Percentiles rank a stretch among this genome's conserved stretches.
Conservation (phyloP, 2,797 vertebrate species). For the Agapornis canus region DNA sequence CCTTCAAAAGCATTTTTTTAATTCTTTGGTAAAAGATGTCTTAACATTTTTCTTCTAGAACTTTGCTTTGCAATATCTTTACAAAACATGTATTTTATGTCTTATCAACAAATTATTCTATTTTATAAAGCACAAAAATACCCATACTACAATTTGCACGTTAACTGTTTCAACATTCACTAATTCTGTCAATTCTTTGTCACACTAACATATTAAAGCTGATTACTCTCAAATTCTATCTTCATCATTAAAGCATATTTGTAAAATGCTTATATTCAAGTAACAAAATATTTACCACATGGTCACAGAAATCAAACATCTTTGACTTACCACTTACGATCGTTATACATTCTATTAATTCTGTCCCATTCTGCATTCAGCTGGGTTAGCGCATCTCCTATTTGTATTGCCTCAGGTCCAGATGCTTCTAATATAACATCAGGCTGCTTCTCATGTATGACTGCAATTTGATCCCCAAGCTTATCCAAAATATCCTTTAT, state of each 20-base stretch:
- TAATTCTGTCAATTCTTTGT: neutral
- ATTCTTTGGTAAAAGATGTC: neutral
- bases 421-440: conserved; percentile 88
- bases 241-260: neutral
- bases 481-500: conserved; percentile 89
- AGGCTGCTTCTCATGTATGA: conserved; percentile 89
- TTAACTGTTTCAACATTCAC: neutral
- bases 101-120: neutral
- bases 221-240: neutral
- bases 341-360: conserved; percentile 89
- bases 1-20: neutral
- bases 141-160: neutral
- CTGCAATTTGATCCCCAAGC: conserved; percentile 85
- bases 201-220: neutral
- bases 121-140: neutral
- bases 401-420: conserved; percentile 86
- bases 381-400: conserved; percentile 87
- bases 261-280: neutral
- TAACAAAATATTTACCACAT: neutral
- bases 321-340: conserved; percentile 87
- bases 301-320: neutral
- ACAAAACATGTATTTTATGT: neutral
- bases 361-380: conserved; percentile 93
- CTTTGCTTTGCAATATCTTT: neutral
- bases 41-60: neutral